Conservation (phyloP, 2,113 vertebrate genomes). For the Cervus canadensis region DNA sequence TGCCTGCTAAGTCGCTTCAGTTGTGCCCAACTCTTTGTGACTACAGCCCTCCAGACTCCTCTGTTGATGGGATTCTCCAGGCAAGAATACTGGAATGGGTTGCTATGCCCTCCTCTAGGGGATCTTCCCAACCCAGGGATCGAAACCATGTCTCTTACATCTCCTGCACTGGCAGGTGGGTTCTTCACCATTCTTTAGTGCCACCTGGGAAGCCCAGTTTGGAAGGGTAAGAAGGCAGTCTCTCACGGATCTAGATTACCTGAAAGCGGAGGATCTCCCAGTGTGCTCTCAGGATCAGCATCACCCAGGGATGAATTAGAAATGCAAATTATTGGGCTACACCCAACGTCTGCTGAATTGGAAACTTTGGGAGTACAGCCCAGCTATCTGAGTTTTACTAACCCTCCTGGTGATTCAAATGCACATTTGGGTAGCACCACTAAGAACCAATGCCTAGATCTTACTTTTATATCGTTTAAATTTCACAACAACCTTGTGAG, state of each 20-base stretch:
- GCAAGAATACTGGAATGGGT: not conserved
- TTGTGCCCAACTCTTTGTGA: not conserved
- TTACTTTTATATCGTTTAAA: not conserved
- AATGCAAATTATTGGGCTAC: not conserved
- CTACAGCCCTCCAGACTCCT: not conserved
- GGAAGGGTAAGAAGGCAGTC: not conserved
- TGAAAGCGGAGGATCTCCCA: not conserved
- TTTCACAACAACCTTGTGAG: not conserved
- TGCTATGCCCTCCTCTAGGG: not conserved
- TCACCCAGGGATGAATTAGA: not conserved
- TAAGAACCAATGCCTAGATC: not conserved
- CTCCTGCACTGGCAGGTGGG: not conserved
- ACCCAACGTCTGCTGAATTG: not conserved
- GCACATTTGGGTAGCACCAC: not conserved
- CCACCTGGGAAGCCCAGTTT: not conserved
- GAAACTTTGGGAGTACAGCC: not conserved
- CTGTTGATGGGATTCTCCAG: not conserved
- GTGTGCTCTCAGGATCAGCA: not conserved
- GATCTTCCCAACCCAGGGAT: not conserved
- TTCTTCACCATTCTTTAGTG: not conserved
- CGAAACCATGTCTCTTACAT: not conserved
- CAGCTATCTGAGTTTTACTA: not conserved
- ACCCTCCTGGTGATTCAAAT: not conserved
- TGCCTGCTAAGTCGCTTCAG: not conserved
- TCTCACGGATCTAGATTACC: not conserved